Evolutionary conservation across 2,113 vertebrate species (phyloP).

Genomic region (Isurus oxyrinchus): DNA sequence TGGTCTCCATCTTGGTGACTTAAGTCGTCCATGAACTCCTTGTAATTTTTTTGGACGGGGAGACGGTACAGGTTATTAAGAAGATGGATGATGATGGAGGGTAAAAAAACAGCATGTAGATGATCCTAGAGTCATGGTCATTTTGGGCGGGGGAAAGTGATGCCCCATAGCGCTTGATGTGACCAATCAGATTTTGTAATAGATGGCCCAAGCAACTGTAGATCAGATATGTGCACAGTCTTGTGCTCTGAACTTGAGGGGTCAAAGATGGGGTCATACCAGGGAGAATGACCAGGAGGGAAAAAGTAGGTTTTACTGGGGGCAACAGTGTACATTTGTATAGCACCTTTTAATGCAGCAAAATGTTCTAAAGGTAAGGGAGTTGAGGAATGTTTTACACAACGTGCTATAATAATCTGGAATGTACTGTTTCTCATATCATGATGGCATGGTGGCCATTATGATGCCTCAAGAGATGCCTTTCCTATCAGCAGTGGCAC

Average conservation of each 20-base stretch:
- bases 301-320: background rate
- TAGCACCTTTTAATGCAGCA: background rate
- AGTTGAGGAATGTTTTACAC: background rate
- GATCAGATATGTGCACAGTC: background rate
- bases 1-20: no score
- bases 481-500: no score
- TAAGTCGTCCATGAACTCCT: no score
- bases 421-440: no score
- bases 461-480: no score
- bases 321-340: background rate
- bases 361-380: background rate
- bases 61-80: background rate
- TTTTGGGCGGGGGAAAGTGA: background rate
- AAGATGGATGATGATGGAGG: background rate
- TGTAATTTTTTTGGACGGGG: no score
- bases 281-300: background rate
- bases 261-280: background rate
- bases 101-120: background rate
- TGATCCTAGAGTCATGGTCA: background rate
- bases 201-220: background rate
- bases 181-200: background rate
- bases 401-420: background rate
- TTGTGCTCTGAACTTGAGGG: background rate
- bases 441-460: no score
- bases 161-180: background rate